Conservation (phyloP, 2,797 vertebrate genomes). For the Molossus molossus region DNA sequence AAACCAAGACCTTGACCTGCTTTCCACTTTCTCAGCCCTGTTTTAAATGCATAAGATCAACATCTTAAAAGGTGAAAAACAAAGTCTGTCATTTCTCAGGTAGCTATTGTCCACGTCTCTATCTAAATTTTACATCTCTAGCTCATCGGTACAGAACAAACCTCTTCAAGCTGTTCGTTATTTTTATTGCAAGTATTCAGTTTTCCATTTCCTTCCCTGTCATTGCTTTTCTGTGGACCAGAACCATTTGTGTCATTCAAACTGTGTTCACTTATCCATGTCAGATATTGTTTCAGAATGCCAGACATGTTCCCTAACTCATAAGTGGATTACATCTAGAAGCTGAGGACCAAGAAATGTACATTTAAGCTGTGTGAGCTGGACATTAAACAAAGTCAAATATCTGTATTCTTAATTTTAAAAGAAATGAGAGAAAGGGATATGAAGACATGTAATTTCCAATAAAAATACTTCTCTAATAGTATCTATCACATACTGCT, state of each 20-base stretch:
- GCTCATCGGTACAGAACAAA: constrained; percentile 83
- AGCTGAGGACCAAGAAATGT: constrained; percentile 66
- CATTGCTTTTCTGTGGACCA: constrained; percentile 82
- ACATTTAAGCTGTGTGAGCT: constrained; percentile 35
- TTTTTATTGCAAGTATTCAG: constrained; percentile 85
- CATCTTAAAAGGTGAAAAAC: constrained; percentile 80
- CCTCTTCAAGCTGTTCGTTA: constrained; percentile 79
- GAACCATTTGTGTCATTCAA: constrained; percentile 87
- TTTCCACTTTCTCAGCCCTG: constrained; percentile 76
- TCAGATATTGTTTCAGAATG: constrained; percentile 80
- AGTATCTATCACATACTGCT: constrained; percentile 37
- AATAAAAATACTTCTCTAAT: constrained; percentile 57
- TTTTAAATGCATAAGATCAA: constrained; percentile 85
- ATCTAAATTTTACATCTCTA: constrained; percentile 86
- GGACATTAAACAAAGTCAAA: constrained; percentile 60
- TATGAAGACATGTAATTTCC: constrained; percentile 49
- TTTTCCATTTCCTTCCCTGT: constrained; percentile 86
- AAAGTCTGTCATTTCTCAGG: constrained; percentile 82
- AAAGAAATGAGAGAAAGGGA: constrained; percentile 34
- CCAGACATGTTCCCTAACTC: constrained; percentile 77
- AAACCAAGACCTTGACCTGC: constrained; percentile 83
- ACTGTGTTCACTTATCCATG: constrained; percentile 84
- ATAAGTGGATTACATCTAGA: constrained; percentile 73
- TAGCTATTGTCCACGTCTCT: constrained; percentile 77
- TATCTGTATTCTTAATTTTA: constrained; percentile 69